Evolutionary conservation across 1,140 invertebrate species (phyloP).

Genomic region (Leptestheria dahalacensis): DNA sequence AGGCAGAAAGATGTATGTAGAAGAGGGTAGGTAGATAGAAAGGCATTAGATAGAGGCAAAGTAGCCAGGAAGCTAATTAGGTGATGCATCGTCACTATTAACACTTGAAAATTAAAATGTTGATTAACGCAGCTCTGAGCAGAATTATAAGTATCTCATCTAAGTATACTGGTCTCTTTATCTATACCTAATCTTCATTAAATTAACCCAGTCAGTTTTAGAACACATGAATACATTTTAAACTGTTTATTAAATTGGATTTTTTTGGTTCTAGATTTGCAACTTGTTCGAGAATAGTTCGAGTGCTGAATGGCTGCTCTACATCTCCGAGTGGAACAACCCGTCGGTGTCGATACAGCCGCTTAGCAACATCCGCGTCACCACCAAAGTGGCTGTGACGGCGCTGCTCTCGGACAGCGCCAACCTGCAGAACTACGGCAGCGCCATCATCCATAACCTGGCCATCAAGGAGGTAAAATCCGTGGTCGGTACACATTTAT

Average conservation of each 20-base stretch:
- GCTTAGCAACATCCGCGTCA: conserved; percentile 75
- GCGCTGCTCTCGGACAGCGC: conserved; percentile 56
- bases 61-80: too few relatives aligned
- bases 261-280: conserved; percentile 44
- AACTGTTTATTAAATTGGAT: conserved; percentile 16
- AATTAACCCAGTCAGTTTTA: too few relatives aligned
- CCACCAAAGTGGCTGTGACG: conserved; percentile 78
- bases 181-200: too few relatives aligned
- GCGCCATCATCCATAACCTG: conserved; percentile 76
- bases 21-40: too few relatives aligned
- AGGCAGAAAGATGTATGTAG: too few relatives aligned
- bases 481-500: conserved; percentile 44
- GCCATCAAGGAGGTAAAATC: conserved; percentile 89
- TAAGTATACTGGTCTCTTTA: too few relatives aligned
- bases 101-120: too few relatives aligned
- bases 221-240: too few relatives aligned
- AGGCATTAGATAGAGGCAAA: too few relatives aligned
- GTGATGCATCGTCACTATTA: too few relatives aligned
- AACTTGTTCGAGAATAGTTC: conserved; percentile 80
- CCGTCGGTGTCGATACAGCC: neutral
- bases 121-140: too few relatives aligned
- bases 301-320: conserved; percentile 74
- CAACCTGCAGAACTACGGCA: conserved; percentile 55
- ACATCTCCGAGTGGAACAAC: conserved; percentile 16
- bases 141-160: too few relatives aligned